A percentile compares a stretch with the other conserved stretches of the same genome.
phyloP scores from a whole-genome alignment of 2,888 invertebrate genomes.

The Magallana nippona region DNA sequence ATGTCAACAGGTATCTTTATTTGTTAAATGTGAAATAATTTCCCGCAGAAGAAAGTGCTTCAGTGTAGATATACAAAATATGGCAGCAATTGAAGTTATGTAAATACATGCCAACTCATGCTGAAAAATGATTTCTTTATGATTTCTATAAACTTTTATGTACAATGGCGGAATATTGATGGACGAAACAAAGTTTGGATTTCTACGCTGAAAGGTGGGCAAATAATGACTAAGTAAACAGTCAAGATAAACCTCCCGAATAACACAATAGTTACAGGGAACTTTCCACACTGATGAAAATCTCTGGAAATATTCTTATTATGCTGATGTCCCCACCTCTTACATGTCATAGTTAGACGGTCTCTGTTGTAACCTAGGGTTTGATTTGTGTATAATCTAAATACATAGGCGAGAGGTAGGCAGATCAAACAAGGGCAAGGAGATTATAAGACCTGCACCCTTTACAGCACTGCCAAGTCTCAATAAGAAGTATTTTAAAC shows the following conservation, averaged over 20 bases:
- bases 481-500: conserved; percentile 26
- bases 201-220: background rate
- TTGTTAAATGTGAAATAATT: no score
- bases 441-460: conserved; percentile 28
- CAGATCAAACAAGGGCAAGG: conserved; percentile 11
- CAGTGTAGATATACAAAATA: background rate
- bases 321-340: background rate
- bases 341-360: background rate
- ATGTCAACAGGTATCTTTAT: no score
- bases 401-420: background rate
- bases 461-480: conserved; percentile 24
- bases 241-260: background rate
- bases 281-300: background rate
- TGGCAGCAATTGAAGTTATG: background rate
- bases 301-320: background rate
- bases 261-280: background rate
- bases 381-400: conserved; percentile 11
- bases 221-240: background rate
- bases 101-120: background rate
- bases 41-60: no score
- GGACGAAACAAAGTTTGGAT: background rate
- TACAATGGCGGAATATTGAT: background rate
- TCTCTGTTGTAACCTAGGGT: background rate
- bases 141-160: background rate
- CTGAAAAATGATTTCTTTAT: background rate